Evolutionary conservation across 2,113 vertebrate species (phyloP), one percentile per base, ranked within the genome.

Genomic region (Ancistrus triradiatus): DNA sequence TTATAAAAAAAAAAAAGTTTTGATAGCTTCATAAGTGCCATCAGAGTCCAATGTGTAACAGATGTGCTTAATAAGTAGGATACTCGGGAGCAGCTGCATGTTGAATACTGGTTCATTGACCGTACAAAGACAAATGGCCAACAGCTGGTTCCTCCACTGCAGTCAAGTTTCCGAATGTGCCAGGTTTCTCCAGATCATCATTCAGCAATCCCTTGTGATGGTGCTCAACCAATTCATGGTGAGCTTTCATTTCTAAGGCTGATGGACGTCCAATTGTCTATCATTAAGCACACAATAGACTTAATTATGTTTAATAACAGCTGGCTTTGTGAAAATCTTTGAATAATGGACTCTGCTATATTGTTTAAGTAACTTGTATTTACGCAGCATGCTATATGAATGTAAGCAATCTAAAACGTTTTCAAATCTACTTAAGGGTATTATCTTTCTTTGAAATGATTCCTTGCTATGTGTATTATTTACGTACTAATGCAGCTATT

Each of bases 81-180:
- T 79, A 70, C 63, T 65, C 79, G 53, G 18, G 33, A 88, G 84
- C 86, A 90, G 83, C 89, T 89, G 85, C 76, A 80, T 76, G 53
- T 77, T 84, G 71, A 76, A 82, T 79, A 79, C 83, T 83, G 82
- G 73, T 82, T 86, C 80, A 83, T 81, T 50, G 77, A 81, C 75
- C 78, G 75, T 77, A 86, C 25, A 61, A 89, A 91, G 90, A 93
- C 81, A 87, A 92, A 93, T 90, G 81, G 80, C 74, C 69, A 88
- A 81, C 92, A 93, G 86, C 87, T 93, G 92, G 74, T 81, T 90
- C 18, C 85, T 77, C 75, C 76, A 81, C 77, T 83, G 87, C 78
- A 70, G 69, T 79, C 74, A 59, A 74, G 73, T 81, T 78, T 80
- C 73, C 48, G 69, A 76, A 83, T 81, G 71, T 74, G 61, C 77